These are phyloP conservation scores for Mantis religiosa DNA, from an alignment of 2,888 invertebrate species.

Conservation along the genomic window DNA sequence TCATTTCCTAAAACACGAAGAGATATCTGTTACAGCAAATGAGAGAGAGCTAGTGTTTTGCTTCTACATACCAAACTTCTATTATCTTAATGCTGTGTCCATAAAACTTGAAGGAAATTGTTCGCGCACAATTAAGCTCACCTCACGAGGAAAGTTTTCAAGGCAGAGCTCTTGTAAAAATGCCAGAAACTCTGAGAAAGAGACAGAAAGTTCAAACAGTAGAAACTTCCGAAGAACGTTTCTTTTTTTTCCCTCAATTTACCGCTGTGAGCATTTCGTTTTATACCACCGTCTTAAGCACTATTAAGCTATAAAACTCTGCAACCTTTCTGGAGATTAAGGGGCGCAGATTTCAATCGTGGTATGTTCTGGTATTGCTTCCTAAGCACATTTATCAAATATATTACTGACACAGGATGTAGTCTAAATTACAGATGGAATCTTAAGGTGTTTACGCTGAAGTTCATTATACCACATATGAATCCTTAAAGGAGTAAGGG, in stretches of 20 bases:
- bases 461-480: too few species aligned
- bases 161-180: neutral
- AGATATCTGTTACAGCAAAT: neutral
- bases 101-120: neutral
- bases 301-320: neutral
- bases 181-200: neutral
- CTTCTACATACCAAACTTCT: neutral
- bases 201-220: neutral
- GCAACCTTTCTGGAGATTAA: neutral
- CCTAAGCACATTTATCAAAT: neutral
- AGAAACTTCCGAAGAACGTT: neutral
- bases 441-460: too few species aligned
- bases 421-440: too few species aligned
- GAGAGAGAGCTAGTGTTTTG: neutral
- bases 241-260: neutral
- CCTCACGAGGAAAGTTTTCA: neutral
- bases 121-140: neutral
- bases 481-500: too few species aligned
- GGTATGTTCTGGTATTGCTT: neutral
- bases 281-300: neutral
- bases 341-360: neutral
- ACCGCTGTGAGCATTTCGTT: neutral
- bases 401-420: neutral
- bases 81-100: neutral
- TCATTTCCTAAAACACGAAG: neutral